These are phyloP conservation scores for Xenops minutus DNA, from an alignment of 2,797 vertebrate species.

Conservation along the genomic window DNA sequence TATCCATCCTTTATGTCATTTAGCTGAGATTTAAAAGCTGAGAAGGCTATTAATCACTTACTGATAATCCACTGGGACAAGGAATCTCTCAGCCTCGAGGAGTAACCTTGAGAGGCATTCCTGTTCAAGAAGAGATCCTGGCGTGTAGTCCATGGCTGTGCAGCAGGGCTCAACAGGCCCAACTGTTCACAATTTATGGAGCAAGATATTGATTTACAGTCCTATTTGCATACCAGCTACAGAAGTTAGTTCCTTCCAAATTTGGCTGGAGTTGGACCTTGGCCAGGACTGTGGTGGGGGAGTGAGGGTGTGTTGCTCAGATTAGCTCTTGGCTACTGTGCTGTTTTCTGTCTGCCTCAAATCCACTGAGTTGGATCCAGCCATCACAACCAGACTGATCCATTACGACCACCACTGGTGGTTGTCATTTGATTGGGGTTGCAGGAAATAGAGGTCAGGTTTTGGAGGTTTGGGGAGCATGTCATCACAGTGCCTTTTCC, in stretches of 20 bases:
- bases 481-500: background rate
- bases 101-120: background rate
- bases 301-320: background rate
- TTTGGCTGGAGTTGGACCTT: background rate
- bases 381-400: background rate
- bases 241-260: background rate
- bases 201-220: background rate
- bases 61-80: background rate
- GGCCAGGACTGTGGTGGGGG: background rate
- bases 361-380: background rate
- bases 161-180: background rate
- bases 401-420: too few species aligned
- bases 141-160: rapidly evolving
- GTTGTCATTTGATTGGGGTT: background rate
- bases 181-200: background rate
- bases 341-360: background rate
- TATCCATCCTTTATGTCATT: background rate
- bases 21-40: background rate
- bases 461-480: background rate
- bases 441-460: background rate
- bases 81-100: background rate
- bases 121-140: background rate
- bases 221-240: background rate
- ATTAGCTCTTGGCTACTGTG: background rate
- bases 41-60: background rate